Evolutionary conservation across 2,113 vertebrate species (phyloP), one percentile per base, ranked within the genome.

Genomic region (Otis tarda): DNA sequence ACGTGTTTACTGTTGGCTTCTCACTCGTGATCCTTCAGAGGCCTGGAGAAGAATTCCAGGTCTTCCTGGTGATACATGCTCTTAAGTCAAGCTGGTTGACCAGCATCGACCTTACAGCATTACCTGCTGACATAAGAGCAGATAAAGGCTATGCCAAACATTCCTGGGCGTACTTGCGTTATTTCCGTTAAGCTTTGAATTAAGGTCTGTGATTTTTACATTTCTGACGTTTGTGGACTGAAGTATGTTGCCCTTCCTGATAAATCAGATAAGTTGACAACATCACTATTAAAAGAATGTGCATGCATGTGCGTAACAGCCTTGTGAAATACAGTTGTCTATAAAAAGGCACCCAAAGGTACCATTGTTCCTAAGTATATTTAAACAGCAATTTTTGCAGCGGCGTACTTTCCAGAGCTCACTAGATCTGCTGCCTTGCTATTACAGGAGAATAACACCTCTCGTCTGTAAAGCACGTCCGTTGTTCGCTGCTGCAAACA

Each of bases 381-480:
- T 22, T 56, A 17, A 71, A 28, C 10, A 64, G 77, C 25, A 24
- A 4, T 68, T 84, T 84, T 52, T 87, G 28, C 43, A 31, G 41
- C 55, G 12, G 37, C 33, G 1, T 49, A 7, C 39, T 87, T 37
- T 57, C 31, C 23, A 23, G 80, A 86, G n/a, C 52, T 87, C 64
- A 4, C 70, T 57, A 15, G n/a, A 47, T 71, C 84, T 89, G 21
- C 21, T 79, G 37, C 53, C 22, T 27, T 25, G 4, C 21, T 89
- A 0, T 55, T 37, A 7, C 4, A 18, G 37, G 43, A 39, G 65
- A 25, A 21, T 57, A 82, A 33, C 47, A 18, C 22, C 5, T 65
- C 61, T 55, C 6, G 1, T 47, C 76, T 35, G 6, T 24, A 49
- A 37, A 37, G 31, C 53, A 7, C 0, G 0, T 31, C 59, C 0